Conservation (phyloP, 23 tunicate genomes). For the Styela plicata region DNA sequence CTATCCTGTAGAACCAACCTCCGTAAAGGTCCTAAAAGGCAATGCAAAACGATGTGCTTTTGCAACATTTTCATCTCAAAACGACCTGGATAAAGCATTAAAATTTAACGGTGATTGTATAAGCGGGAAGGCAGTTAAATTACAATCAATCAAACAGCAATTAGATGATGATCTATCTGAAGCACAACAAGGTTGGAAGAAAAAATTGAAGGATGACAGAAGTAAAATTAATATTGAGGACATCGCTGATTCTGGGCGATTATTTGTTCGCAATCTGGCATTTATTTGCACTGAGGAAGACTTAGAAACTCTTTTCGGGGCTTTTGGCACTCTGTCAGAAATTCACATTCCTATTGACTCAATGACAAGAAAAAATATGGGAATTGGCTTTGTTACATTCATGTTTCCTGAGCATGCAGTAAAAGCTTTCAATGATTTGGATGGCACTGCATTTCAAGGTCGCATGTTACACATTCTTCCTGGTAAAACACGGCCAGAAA, state of each 20-base stretch:
- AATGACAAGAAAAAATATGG: slow-evolving; percentile 51
- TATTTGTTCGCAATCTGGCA: slow-evolving; percentile 78
- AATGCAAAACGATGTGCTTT: slow-evolving; percentile 32
- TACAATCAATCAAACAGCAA: not conserved
- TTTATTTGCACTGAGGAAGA: slow-evolving; percentile 80
- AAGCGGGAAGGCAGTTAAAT: slow-evolving; percentile 20
- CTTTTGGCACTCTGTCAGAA: slow-evolving; percentile 63
- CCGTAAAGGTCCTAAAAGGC: slow-evolving; percentile 14
- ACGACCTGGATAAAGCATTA: slow-evolving; percentile 35
- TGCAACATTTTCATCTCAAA: slow-evolving; percentile 27
- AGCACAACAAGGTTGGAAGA: slow-evolving; percentile 32
- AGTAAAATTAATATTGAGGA: slow-evolving; percentile 57
- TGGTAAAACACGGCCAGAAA: slow-evolving; percentile 44
- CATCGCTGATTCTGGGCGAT: slow-evolving; percentile 79
- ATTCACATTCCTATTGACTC: slow-evolving; percentile 57
- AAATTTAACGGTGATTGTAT: slow-evolving; percentile 64
- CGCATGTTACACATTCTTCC: slow-evolving; percentile 83
- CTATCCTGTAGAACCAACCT: slow-evolving; percentile 35
- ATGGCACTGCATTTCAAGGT: slow-evolving; percentile 91
- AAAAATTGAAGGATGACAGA: slow-evolving; percentile 39
- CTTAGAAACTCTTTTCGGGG: slow-evolving; percentile 41
- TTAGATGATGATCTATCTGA: too few species aligned
- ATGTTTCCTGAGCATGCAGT: slow-evolving; percentile 81
- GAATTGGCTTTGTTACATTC: slow-evolving; percentile 73
- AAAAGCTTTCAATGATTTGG: slow-evolving; percentile 53